Conservation (phyloP, 2,888 invertebrate species). For the Sarcophaga caerulescens region DNA sequence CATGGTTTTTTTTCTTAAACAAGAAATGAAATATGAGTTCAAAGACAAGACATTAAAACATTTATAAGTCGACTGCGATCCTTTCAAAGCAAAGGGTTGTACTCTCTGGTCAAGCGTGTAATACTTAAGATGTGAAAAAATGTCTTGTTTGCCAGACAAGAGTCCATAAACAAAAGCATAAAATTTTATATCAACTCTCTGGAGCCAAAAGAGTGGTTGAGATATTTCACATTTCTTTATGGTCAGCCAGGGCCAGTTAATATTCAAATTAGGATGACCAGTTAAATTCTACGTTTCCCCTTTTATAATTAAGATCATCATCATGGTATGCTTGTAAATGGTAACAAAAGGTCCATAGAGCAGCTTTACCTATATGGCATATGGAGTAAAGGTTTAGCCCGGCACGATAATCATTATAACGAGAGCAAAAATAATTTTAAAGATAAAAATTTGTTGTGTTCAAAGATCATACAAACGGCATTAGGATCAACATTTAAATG, state of each 20-base stretch:
- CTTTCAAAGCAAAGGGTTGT: background rate
- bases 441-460: slow-evolving; percentile 47
- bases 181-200: background rate
- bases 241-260: slow-evolving; percentile 66
- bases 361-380: background rate
- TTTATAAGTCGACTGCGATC: slow-evolving; percentile 16
- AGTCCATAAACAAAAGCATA: slow-evolving; percentile 48
- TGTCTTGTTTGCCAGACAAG: slow-evolving; percentile 53
- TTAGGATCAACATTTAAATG: slow-evolving; percentile 59
- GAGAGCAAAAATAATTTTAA: slow-evolving; percentile 68
- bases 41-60: slow-evolving; percentile 38
- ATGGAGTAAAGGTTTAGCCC: background rate
- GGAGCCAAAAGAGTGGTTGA: background rate
- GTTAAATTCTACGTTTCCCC: slow-evolving; percentile 1
- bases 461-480: slow-evolving; percentile 52
- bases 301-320: slow-evolving; percentile 58
- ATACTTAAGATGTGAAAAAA: slow-evolving; percentile 69
- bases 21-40: slow-evolving; percentile 69
- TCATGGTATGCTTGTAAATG: slow-evolving; percentile 3
- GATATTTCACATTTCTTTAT: slow-evolving; percentile 59
- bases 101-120: slow-evolving; percentile 66
- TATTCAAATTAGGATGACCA: slow-evolving; percentile 69
- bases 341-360: slow-evolving; percentile 54
- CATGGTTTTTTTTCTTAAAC: background rate
- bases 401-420: slow-evolving; percentile 65